Conservation (phyloP, 2,113 vertebrate genomes). For the Gobius niger region DNA sequence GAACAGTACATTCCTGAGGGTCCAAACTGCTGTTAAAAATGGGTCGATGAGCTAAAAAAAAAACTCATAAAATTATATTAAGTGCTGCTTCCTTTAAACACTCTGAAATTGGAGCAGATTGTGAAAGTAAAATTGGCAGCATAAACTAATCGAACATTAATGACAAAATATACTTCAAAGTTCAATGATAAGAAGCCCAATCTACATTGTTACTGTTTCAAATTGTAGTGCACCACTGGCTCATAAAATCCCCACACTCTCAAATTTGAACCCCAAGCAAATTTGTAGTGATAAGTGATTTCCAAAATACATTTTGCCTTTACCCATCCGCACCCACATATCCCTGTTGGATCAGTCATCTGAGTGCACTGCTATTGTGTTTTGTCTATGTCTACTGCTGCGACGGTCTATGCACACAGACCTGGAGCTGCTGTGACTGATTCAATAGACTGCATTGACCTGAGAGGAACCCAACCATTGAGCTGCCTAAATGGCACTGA, state of each 20-base stretch:
- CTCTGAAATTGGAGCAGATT: background rate
- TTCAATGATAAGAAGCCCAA: background rate
- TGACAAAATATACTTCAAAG: background rate
- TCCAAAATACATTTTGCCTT: background rate
- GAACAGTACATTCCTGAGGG: background rate
- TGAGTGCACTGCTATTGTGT: slow-evolving; percentile 10
- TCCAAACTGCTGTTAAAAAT: background rate
- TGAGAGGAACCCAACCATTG: slow-evolving; percentile 54
- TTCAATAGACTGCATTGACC: slow-evolving; percentile 57
- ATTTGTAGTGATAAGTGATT: background rate
- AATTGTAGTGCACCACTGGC: too few relatives aligned
- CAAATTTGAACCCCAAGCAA: background rate
- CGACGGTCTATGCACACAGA: slow-evolving; percentile 21
- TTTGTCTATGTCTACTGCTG: slow-evolving; percentile 30
- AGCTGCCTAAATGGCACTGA: slow-evolving; percentile 47
- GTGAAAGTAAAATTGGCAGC: background rate
- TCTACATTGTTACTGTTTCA: too few relatives aligned
- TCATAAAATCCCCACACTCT: background rate
- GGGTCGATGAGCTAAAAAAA: background rate
- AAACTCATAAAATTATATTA: background rate
- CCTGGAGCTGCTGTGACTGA: slow-evolving; percentile 6
- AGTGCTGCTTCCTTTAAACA: background rate
- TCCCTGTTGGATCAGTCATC: background rate
- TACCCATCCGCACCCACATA: background rate
- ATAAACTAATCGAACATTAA: background rate